Conservation (phyloP, 2,797 vertebrate genomes). For the Menidia menidia region DNA sequence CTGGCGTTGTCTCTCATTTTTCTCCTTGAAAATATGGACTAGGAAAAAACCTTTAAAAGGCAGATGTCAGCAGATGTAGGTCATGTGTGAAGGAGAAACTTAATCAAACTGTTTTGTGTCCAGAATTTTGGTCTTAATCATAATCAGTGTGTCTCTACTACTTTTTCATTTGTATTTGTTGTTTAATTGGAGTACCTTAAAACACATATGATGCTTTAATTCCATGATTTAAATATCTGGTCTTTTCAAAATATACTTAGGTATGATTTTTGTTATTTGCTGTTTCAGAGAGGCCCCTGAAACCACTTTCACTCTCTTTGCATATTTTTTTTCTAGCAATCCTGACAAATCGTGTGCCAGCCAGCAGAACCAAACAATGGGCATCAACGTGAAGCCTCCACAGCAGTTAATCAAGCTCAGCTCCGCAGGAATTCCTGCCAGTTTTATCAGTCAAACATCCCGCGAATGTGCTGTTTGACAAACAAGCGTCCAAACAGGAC, state of each 20-base stretch:
- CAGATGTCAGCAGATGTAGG: slow-evolving; percentile 63
- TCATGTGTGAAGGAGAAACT: slow-evolving; percentile 42
- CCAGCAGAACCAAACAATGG: slow-evolving; percentile 49
- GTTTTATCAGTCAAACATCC: slow-evolving; percentile 70
- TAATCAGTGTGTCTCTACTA: slow-evolving; percentile 23
- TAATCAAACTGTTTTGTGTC: slow-evolving; percentile 62
- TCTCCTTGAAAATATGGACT: slow-evolving; percentile 27
- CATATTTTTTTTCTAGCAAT: slow-evolving; percentile 63
- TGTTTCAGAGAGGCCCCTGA: slow-evolving; percentile 24
- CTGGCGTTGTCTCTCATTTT: slow-evolving; percentile 52
- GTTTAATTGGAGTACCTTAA: background rate
- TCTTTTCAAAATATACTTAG: background rate
- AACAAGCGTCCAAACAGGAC: slow-evolving; percentile 73
- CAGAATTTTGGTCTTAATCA: slow-evolving; percentile 49
- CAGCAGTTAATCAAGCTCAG: slow-evolving; percentile 39
- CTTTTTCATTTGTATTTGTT: background rate
- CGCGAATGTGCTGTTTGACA: slow-evolving; percentile 77
- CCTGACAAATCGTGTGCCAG: slow-evolving; percentile 14
- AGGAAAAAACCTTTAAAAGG: slow-evolving; percentile 66
- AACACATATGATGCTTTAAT: background rate
- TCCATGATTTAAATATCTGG: background rate
- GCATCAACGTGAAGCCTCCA: slow-evolving; percentile 30
- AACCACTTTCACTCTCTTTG: slow-evolving; percentile 33
- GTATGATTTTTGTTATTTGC: background rate
- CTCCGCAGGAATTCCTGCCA: slow-evolving; percentile 40